phyloP scores from a whole-genome alignment of 2,113 vertebrate genomes.

The Electrona antarctica region DNA sequence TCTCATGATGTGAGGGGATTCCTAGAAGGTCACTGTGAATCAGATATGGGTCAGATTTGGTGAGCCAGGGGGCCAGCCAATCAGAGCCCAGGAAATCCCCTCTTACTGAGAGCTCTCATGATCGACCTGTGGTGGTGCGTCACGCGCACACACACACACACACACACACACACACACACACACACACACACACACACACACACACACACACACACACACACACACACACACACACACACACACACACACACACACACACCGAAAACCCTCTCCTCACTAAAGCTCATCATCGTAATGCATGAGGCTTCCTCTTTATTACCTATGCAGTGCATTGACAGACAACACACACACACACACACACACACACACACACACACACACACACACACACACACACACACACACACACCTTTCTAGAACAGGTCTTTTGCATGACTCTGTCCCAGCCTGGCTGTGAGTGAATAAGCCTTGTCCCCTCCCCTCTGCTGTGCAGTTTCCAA shows the following conservation, averaged over 20 bases:
- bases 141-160: conserved; percentile 21
- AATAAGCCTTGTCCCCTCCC: conserved; percentile 42
- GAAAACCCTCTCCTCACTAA: conserved; percentile 16
- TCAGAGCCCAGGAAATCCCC: conserved; percentile 39
- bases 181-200: conserved; percentile 26
- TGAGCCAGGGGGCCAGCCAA: conserved; percentile 4
- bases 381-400: conserved; percentile 9
- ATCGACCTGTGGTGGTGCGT: conserved; percentile 37
- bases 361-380: conserved; percentile 6
- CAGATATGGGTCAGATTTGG: neutral
- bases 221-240: conserved; percentile 8
- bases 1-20: conserved; percentile 24
- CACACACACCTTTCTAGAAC: conserved; percentile 46
- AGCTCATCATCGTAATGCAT: conserved; percentile 51
- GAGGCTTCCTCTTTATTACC: conserved; percentile 26
- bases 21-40: conserved; percentile 6
- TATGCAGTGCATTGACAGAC: neutral
- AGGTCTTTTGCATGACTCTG: conserved; percentile 72
- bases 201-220: conserved; percentile 9
- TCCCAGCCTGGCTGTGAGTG: conserved; percentile 57
- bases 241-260: conserved; percentile 11
- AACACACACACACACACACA: neutral
- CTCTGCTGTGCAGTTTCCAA: conserved; percentile 58
- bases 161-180: conserved; percentile 10
- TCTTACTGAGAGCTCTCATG: conserved; percentile 30